These are phyloP conservation scores for Gallirallus australis DNA, from an alignment of 2,797 vertebrate genomes.

Conservation along the genomic window DNA sequence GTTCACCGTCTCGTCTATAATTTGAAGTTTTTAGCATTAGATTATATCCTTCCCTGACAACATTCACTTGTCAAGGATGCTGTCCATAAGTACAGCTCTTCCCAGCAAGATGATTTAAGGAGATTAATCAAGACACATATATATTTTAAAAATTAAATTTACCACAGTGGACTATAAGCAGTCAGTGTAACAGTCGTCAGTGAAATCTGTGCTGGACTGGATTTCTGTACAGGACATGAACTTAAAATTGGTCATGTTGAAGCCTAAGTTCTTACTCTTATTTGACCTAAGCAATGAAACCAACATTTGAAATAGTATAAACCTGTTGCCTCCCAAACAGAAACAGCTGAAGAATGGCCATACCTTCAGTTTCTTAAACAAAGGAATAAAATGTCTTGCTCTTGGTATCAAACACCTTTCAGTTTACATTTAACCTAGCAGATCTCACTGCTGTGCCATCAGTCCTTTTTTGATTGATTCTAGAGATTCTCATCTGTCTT, in stretches of 20 bases:
- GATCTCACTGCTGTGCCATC: background rate
- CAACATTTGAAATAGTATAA: background rate
- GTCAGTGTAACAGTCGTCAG: background rate
- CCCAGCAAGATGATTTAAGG: background rate
- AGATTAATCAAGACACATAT: background rate
- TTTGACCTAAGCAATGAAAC: background rate
- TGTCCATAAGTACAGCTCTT: background rate
- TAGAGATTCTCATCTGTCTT: background rate
- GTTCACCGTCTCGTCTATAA: background rate
- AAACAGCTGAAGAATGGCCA: background rate
- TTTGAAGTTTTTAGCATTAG: background rate
- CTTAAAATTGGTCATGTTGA: background rate
- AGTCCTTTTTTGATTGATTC: background rate
- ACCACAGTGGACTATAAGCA: background rate
- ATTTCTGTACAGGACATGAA: background rate
- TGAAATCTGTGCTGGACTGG: background rate
- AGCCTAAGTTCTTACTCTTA: background rate
- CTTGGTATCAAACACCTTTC: background rate
- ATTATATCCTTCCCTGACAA: background rate
- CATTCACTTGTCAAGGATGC: background rate
- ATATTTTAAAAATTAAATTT: background rate
- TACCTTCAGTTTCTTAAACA: background rate
- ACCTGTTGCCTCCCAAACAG: background rate
- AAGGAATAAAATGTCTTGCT: background rate
- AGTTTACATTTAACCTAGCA: background rate